phyloP scores from a whole-genome alignment of 1,140 invertebrate species.

The Lucilia sericata region DNA sequence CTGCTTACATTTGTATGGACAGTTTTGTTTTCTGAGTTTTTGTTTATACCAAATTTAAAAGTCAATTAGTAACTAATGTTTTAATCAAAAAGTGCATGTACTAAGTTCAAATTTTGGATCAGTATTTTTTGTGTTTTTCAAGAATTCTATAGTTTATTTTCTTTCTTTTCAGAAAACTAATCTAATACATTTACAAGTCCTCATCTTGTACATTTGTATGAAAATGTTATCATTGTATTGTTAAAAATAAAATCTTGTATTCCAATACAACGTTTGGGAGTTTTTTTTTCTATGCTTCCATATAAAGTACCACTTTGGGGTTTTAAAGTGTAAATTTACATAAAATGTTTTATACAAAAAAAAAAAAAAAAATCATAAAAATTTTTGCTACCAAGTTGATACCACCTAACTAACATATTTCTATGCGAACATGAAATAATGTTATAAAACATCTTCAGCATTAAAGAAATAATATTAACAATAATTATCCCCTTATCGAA shows the following conservation, averaged over 20 bases:
- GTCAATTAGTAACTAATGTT: slow-evolving; percentile 29
- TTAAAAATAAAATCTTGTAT: background rate
- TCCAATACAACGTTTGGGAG: background rate
- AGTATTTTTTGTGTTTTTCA: background rate
- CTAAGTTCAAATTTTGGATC: background rate
- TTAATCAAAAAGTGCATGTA: background rate
- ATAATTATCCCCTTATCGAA: too few relatives aligned
- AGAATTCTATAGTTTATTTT: background rate
- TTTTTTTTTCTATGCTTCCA: background rate
- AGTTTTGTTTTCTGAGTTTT: background rate
- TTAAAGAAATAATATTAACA: too few relatives aligned
- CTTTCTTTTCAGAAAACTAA: background rate
- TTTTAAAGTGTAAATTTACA: slow-evolving; percentile 18
- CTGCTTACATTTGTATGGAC: too few relatives aligned
- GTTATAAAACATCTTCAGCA: too few relatives aligned
- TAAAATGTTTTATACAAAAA: background rate
- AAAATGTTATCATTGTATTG: background rate
- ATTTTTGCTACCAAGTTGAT: too few relatives aligned
- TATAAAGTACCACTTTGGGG: background rate
- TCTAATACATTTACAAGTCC: background rate
- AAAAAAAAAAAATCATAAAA: background rate
- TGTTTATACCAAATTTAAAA: background rate
- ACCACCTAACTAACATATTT: too few relatives aligned
- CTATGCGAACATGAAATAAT: too few relatives aligned
- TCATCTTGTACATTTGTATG: background rate